Conservation (phyloP, 2,888 invertebrate genomes). For the Plemyria rubiginata region DNA sequence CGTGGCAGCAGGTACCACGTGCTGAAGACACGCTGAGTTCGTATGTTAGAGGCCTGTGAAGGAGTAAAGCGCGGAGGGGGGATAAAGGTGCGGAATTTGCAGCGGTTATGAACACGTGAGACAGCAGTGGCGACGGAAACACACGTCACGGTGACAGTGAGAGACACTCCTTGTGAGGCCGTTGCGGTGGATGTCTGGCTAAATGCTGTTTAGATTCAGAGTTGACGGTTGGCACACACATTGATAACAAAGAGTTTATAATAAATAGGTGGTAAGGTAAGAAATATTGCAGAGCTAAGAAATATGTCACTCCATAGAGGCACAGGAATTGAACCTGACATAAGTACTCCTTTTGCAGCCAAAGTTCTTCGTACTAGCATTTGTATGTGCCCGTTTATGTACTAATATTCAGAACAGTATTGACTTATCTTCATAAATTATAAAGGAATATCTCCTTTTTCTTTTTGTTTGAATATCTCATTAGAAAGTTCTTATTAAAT, state of each 20-base stretch:
- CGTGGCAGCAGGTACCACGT: constrained; percentile 4
- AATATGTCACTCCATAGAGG: background rate
- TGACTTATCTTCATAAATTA: too few species aligned
- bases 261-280: background rate
- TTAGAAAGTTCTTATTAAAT: constrained; percentile 7
- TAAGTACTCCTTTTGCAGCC: too few species aligned
- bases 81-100: background rate
- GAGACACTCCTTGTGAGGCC: too few species aligned
- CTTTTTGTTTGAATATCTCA: background rate
- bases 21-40: background rate
- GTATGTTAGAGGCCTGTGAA: constrained; percentile 9
- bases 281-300: background rate
- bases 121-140: background rate
- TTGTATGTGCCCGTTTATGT: too few species aligned
- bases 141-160: background rate
- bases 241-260: background rate
- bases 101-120: background rate
- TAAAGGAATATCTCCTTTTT: background rate
- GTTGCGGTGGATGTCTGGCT: background rate
- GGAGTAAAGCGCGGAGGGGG: constrained; percentile 3
- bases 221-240: background rate
- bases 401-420: too few species aligned
- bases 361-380: too few species aligned
- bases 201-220: background rate
- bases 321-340: background rate